phyloP scores from a whole-genome alignment of 1,140 invertebrate species.

The Planococcus citri region DNA sequence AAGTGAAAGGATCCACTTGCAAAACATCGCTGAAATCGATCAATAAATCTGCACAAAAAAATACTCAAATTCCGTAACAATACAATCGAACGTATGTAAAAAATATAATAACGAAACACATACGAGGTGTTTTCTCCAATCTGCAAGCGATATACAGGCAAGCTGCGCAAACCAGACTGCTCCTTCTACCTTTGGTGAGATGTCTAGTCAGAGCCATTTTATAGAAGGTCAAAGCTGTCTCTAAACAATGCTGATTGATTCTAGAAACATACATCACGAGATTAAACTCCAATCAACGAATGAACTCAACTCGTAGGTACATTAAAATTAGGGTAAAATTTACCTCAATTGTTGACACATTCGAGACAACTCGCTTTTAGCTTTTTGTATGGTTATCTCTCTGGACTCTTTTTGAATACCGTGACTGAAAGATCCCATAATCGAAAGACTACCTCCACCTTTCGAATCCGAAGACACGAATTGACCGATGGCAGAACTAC shows the following conservation, averaged over 20 bases:
- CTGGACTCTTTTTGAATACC: slow-evolving; percentile 74
- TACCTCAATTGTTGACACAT: slow-evolving; percentile 60
- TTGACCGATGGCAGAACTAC: slow-evolving; percentile 74
- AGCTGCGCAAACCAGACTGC: slow-evolving; percentile 86
- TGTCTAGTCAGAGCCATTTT: slow-evolving; percentile 84
- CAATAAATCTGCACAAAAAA: slow-evolving; percentile 59
- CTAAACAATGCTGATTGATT: slow-evolving; percentile 80
- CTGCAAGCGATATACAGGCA: slow-evolving; percentile 96
- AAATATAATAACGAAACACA: slow-evolving; percentile 45
- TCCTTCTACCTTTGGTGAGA: slow-evolving; percentile 80
- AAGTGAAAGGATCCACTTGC: slow-evolving; percentile 88
- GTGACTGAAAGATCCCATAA: slow-evolving; percentile 59
- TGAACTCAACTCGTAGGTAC: slow-evolving; percentile 16
- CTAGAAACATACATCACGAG: slow-evolving; percentile 34
- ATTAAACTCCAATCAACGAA: neutral
- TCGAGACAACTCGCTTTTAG: slow-evolving; percentile 63
- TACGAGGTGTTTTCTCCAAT: slow-evolving; percentile 85
- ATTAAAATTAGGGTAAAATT: slow-evolving; percentile 24
- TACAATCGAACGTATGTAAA: neutral
- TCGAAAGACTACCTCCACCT: slow-evolving; percentile 59
- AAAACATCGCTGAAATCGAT: slow-evolving; percentile 96
- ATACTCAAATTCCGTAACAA: neutral
- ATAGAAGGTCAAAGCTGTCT: slow-evolving; percentile 90
- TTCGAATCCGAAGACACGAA: slow-evolving; percentile 82
- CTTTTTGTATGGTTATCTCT: slow-evolving; percentile 78